Evolutionary conservation across 1,140 invertebrate species (phyloP).

Genomic region (Onthophagus taurus): DNA sequence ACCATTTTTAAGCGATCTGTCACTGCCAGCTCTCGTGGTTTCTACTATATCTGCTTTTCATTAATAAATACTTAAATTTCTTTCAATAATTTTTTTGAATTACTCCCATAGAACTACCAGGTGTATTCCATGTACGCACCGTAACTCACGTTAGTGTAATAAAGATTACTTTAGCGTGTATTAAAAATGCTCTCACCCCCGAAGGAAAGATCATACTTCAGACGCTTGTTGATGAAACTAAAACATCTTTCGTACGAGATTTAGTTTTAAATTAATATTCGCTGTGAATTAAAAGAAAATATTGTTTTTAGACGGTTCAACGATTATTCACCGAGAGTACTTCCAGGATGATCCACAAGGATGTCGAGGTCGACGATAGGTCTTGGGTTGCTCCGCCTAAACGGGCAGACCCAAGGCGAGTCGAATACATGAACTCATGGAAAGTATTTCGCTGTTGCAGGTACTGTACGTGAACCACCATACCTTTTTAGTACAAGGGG

Average conservation of each 20-base stretch:
- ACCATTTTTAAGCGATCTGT: too few species aligned
- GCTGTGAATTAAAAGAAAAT: too few species aligned
- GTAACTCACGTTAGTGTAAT: constrained; percentile 13
- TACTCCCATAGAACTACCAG: constrained; percentile 5
- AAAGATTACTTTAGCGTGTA: constrained; percentile 1
- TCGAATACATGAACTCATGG: constrained; percentile 8
- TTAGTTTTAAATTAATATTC: neutral
- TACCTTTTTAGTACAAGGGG: too few species aligned
- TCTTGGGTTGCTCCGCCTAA: constrained; percentile 5
- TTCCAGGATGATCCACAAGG: constrained; percentile 1
- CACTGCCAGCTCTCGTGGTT: too few species aligned
- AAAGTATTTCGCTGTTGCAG: constrained; percentile 10
- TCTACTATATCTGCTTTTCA: too few species aligned
- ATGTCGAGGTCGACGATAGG: constrained; percentile 6
- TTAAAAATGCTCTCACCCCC: constrained; percentile 3
- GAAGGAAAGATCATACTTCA: constrained; percentile 8
- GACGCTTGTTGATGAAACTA: constrained; percentile 8
- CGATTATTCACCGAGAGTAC: constrained; percentile 11
- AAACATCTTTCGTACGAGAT: constrained; percentile 9
- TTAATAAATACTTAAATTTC: too few species aligned
- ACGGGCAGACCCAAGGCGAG: neutral
- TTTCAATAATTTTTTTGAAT: too few species aligned
- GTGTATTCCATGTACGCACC: constrained; percentile 10
- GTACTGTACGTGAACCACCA: too few species aligned
- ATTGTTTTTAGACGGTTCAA: constrained; percentile 9